Percentiles rank a stretch among this genome's conserved stretches.
Conservation (phyloP, 2,113 vertebrate genomes). For the Glaucidium brasilianum region DNA sequence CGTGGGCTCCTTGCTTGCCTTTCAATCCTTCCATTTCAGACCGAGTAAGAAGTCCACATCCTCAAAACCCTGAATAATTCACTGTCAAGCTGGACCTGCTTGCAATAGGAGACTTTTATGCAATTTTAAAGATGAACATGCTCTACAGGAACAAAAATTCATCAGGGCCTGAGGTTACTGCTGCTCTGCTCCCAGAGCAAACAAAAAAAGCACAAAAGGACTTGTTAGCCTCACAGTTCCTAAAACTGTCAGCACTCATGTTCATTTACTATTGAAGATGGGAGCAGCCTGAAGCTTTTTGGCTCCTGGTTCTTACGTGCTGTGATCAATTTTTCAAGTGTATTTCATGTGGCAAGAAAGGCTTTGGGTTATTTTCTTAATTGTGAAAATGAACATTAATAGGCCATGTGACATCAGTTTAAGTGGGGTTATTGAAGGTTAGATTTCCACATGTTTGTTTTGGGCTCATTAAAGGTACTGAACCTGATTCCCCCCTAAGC, state of each 20-base stretch:
- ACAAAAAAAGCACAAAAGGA: neutral
- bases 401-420: rapidly evolving
- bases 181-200: neutral
- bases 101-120: neutral
- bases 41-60: neutral
- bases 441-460: neutral
- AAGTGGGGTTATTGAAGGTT: neutral
- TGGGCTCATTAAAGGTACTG: neutral
- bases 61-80: neutral
- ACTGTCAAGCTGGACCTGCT: neutral
- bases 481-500: neutral
- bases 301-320: neutral
- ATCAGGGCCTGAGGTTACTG: neutral
- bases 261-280: neutral
- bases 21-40: neutral
- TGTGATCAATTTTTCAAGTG: neutral
- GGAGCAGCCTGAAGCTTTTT: neutral
- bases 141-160: neutral
- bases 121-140: neutral
- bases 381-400: neutral
- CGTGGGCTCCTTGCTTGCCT: neutral
- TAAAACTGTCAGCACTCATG: neutral
- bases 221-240: neutral
- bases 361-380: neutral
- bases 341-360: neutral